phyloP scores from a whole-genome alignment of 2,113 vertebrate species.

The Microtus montanus region DNA sequence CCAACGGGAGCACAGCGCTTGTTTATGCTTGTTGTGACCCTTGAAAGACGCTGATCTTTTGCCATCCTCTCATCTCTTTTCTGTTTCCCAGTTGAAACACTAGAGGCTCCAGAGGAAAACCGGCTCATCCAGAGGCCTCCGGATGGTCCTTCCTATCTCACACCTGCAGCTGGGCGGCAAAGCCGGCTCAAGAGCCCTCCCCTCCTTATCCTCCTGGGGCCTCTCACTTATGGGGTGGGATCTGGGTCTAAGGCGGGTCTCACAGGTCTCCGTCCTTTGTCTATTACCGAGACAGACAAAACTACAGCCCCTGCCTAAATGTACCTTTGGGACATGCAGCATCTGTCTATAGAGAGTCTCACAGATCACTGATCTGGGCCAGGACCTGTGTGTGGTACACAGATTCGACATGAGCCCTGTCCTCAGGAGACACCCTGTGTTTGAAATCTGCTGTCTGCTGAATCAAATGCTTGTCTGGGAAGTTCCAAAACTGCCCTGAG shows the following conservation, averaged over 20 bases:
- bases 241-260: background rate
- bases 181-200: rapidly evolving
- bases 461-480: background rate
- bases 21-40: background rate
- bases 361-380: background rate
- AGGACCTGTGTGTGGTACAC: background rate
- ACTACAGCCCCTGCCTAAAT: background rate
- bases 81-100: background rate
- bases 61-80: background rate
- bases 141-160: background rate
- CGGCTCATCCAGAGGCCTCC: background rate
- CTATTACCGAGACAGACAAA: background rate
- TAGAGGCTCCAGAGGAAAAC: background rate
- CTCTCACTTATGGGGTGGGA: background rate
- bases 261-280: background rate
- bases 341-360: background rate
- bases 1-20: background rate
- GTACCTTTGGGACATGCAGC: background rate
- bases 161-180: background rate
- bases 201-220: background rate
- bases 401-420: background rate
- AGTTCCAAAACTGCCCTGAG: background rate
- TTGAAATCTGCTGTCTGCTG: background rate
- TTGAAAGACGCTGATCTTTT: background rate
- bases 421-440: background rate